Conservation (phyloP, 2,888 invertebrate genomes). For the Drosophila suboccidentalis region DNA sequence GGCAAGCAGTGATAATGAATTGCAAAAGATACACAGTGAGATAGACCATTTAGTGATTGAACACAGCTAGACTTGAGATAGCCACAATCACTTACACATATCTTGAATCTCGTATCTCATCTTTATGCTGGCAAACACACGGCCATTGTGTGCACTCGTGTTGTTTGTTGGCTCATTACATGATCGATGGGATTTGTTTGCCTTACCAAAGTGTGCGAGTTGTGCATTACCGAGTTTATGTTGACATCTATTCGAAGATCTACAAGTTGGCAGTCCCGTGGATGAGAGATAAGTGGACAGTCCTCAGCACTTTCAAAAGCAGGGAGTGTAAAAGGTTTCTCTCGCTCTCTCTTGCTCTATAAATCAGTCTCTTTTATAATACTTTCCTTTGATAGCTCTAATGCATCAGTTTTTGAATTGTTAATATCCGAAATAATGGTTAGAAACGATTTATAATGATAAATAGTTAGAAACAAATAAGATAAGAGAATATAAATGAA, state of each 20-base stretch:
- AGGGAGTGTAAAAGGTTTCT: neutral
- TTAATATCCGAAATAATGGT: neutral
- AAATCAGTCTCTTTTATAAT: neutral
- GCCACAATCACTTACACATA: constrained; percentile 28
- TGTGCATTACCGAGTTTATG: constrained; percentile 1
- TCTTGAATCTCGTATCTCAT: constrained; percentile 3
- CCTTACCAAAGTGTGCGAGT: neutral
- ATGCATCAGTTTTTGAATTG: neutral
- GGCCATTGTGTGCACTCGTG: neutral
- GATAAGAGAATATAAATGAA: neutral
- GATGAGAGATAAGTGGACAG: neutral
- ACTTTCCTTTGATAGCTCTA: neutral
- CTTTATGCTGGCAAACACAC: constrained; percentile 22
- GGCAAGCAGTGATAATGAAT: constrained; percentile 45
- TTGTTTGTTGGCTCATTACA: constrained; percentile 27
- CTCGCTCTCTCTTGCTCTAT: neutral
- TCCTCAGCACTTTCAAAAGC: neutral
- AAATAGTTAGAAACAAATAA: neutral
- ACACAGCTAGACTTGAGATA: constrained; percentile 26
- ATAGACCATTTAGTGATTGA: constrained; percentile 16
- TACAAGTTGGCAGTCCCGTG: neutral
- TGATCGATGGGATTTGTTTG: constrained; percentile 40
- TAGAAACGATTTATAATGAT: neutral
- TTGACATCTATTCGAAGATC: neutral
- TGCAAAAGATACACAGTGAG: constrained; percentile 34